Conservation (phyloP, 2,113 vertebrate species). For the Zeus faber region DNA sequence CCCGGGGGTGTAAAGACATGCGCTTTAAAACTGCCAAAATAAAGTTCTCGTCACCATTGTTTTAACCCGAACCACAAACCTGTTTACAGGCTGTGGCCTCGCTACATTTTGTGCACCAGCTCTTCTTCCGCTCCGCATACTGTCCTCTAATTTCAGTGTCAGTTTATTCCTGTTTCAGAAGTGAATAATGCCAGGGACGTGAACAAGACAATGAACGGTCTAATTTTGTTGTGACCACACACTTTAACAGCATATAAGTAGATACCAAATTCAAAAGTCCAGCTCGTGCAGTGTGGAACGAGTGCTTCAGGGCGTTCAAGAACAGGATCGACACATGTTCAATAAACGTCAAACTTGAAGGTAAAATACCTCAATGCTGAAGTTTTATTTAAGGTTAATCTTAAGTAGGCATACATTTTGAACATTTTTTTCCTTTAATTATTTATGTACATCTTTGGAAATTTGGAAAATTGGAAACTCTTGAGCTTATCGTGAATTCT, state of each 20-base stretch:
- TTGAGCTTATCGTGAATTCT: too few species aligned
- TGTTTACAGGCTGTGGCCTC: conserved; percentile 41
- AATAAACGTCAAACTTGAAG: too few species aligned
- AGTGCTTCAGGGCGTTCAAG: too few species aligned
- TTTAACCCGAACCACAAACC: conserved; percentile 44
- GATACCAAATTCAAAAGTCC: background rate
- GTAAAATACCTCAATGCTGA: too few species aligned
- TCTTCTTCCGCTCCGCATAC: conserved; percentile 14
- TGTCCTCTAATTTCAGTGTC: conserved; percentile 41
- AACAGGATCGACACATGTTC: too few species aligned
- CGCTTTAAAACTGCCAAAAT: conserved; percentile 31
- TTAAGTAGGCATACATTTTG: too few species aligned
- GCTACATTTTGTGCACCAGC: conserved; percentile 7
- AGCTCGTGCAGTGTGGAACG: too few species aligned
- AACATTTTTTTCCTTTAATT: too few species aligned
- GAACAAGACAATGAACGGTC: conserved; percentile 11
- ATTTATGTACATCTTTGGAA: too few species aligned
- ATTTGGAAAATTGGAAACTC: too few species aligned
- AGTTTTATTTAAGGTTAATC: too few species aligned
- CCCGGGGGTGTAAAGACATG: conserved; percentile 1
- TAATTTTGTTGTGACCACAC: conserved; percentile 18
- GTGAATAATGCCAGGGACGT: background rate
- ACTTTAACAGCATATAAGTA: conserved; percentile 34
- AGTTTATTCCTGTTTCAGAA: too few species aligned
- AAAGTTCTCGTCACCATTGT: conserved; percentile 39